A percentile compares a stretch with the other conserved stretches of the same genome.
phyloP scores from a whole-genome alignment of 1,140 invertebrate species.

The Pissodes strobi region DNA sequence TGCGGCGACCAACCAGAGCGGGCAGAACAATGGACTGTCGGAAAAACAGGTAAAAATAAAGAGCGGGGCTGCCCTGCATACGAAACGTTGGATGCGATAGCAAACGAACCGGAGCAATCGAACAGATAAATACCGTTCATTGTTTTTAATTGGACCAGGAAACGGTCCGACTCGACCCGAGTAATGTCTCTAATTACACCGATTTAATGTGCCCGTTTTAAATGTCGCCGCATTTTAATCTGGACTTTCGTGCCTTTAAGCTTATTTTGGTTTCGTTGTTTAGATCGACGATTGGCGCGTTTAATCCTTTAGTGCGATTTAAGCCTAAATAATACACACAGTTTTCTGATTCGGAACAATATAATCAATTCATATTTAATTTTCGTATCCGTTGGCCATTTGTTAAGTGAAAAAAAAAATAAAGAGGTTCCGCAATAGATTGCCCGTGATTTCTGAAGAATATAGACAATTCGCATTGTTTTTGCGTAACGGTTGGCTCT shows the following conservation, averaged over 20 bases:
- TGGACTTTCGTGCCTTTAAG: constrained; percentile 8
- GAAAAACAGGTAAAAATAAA: constrained; percentile 22
- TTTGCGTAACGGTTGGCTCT: too few species aligned
- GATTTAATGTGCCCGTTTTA: constrained; percentile 19
- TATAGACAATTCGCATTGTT: too few species aligned
- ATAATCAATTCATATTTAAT: too few species aligned
- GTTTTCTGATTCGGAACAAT: too few species aligned
- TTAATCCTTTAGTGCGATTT: too few species aligned
- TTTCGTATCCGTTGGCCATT: too few species aligned
- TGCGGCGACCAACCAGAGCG: too few species aligned
- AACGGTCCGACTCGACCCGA: constrained; percentile 19
- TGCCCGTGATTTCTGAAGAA: too few species aligned
- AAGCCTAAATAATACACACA: too few species aligned
- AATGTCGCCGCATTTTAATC: constrained; percentile 1
- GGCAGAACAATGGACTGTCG: constrained; percentile 19
- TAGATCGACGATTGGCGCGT: constrained; percentile 1
- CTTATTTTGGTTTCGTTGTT: constrained; percentile 1
- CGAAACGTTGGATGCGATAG: background rate
- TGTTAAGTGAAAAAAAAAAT: too few species aligned
- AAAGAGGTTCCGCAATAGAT: too few species aligned
- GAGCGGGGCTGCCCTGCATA: constrained; percentile 6
- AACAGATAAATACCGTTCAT: constrained; percentile 29
- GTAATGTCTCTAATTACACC: constrained; percentile 20
- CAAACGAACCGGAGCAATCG: constrained; percentile 13
- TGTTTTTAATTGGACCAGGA: constrained; percentile 31